These are phyloP conservation scores for Diplogasteroides magnus DNA, from an alignment of 1,140 invertebrate genomes.

Conservation along the genomic window DNA sequence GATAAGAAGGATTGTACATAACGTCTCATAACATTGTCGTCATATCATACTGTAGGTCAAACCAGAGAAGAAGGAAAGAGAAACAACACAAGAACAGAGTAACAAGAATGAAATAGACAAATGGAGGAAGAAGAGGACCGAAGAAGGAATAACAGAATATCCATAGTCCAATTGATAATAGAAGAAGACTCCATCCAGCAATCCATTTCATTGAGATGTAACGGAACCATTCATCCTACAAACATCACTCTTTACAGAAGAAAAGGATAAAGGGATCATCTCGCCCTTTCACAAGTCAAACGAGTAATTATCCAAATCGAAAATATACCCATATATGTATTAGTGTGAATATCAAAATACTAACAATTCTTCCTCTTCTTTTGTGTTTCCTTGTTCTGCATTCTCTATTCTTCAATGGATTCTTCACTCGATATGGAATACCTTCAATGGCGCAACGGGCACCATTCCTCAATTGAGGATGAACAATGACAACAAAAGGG, in stretches of 20 bases:
- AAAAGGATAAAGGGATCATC: too few species aligned
- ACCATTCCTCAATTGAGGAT: constrained; percentile 58
- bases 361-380: constrained; percentile 37
- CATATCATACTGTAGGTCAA: constrained; percentile 52
- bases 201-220: constrained; percentile 47
- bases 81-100: constrained; percentile 42
- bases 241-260: too few species aligned
- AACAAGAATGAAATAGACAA: constrained; percentile 38
- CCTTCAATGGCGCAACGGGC: constrained; percentile 57
- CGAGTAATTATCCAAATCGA: too few species aligned
- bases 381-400: constrained; percentile 45
- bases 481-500: too few species aligned
- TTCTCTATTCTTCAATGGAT: constrained; percentile 44
- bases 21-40: constrained; percentile 35
- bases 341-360: constrained; percentile 14
- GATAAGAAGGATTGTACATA: not conserved
- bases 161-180: constrained; percentile 38
- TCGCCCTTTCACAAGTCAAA: too few species aligned
- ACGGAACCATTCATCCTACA: constrained; percentile 49
- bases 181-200: constrained; percentile 27
- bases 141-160: constrained; percentile 33
- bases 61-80: constrained; percentile 46
- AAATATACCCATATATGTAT: too few species aligned
- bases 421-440: constrained; percentile 38
- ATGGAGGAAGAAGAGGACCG: constrained; percentile 25